Evolutionary conservation across 2,888 invertebrate genomes (phyloP).

Genomic region (Gastrophysa polygoni): DNA sequence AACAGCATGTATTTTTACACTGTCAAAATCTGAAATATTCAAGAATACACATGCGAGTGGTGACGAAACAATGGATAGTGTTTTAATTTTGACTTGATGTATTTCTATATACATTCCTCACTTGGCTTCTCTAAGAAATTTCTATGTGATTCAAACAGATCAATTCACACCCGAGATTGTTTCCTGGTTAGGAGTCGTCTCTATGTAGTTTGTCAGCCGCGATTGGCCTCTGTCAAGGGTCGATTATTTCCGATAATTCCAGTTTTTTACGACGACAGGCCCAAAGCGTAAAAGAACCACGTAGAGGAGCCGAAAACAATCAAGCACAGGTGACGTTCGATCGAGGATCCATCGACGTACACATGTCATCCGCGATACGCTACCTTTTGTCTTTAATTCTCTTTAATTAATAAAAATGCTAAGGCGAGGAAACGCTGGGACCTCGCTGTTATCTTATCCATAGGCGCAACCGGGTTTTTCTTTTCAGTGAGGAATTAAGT

Average conservation of each 20-base stretch:
- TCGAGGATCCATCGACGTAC: constrained; percentile 23
- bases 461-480: neutral
- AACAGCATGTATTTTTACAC: too few species aligned
- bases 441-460: neutral
- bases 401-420: constrained; percentile 48
- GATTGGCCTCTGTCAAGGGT: neutral
- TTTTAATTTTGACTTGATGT: too few species aligned
- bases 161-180: too few species aligned
- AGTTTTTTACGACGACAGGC: constrained; percentile 5
- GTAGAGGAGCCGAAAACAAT: neutral
- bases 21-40: too few species aligned
- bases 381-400: constrained; percentile 50
- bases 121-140: too few species aligned
- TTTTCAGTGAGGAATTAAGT: too few species aligned
- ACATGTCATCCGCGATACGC: constrained; percentile 53
- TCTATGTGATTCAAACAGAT: too few species aligned
- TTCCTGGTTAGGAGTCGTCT: too few species aligned
- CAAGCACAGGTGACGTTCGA: constrained; percentile 11
- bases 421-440: constrained; percentile 2
- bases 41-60: too few species aligned
- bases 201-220: too few species aligned
- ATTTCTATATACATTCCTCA: too few species aligned
- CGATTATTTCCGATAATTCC: neutral
- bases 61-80: too few species aligned
- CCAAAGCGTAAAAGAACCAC: neutral